Evolutionary conservation across 2,888 invertebrate genomes (phyloP).

Genomic region (Lordiphosa andalusiaca): DNA sequence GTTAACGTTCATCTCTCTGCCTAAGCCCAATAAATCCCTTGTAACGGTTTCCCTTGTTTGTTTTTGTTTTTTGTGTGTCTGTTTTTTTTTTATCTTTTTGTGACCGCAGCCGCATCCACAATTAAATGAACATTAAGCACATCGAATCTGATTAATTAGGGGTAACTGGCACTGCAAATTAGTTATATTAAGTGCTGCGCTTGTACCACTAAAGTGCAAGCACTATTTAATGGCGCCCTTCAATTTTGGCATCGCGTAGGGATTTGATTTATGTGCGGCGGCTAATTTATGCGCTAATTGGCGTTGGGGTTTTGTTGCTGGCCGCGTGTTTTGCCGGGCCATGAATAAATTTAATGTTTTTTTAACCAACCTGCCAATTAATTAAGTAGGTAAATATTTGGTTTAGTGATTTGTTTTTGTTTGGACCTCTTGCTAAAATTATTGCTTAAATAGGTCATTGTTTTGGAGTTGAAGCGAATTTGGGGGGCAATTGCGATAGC

Average conservation of each 20-base stretch:
- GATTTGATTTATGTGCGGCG: conserved; percentile 32
- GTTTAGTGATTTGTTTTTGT: conserved; percentile 41
- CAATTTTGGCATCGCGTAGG: conserved; percentile 25
- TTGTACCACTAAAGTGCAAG: conserved; percentile 7
- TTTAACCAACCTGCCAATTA: conserved; percentile 48
- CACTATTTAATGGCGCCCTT: conserved; percentile 14
- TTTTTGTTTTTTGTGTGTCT: not conserved
- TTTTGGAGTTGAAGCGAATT: no score
- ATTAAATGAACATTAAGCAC: conserved; percentile 37
- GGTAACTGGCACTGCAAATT: conserved; percentile 25
- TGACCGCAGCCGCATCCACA: conserved; percentile 10
- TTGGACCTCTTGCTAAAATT: no score
- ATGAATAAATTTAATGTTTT: conserved; percentile 57
- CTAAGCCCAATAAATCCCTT: conserved; percentile 3
- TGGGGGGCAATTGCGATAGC: no score
- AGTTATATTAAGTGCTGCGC: conserved; percentile 19
- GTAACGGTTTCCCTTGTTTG: not conserved
- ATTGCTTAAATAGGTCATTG: no score
- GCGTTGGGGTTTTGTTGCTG: conserved; percentile 35
- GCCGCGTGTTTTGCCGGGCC: conserved; percentile 28
- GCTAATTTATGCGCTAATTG: conserved; percentile 58
- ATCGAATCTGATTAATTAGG: conserved; percentile 41
- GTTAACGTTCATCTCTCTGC: conserved; percentile 13
- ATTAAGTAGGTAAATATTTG: conserved; percentile 52
- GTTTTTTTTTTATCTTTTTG: conserved; percentile 4